Conservation (phyloP, 2,113 vertebrate genomes). For the Clupea harengus region DNA sequence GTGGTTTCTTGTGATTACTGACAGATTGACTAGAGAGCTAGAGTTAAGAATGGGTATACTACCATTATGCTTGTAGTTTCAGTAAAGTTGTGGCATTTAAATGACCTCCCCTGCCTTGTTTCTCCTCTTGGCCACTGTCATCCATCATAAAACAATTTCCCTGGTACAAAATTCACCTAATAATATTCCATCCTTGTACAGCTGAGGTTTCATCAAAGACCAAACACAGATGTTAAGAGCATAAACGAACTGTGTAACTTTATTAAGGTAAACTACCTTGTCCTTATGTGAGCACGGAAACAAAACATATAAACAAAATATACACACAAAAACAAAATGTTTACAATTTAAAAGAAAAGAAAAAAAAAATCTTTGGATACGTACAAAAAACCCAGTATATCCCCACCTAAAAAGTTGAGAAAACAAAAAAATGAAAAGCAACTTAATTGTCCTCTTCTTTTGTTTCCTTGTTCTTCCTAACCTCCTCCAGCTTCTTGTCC, state of each 20-base stretch:
- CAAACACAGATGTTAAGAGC: background rate
- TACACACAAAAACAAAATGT: constrained; percentile 48
- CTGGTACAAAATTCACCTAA: background rate
- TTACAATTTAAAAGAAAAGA: constrained; percentile 56
- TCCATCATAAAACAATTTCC: no score
- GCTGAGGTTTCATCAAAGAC: background rate
- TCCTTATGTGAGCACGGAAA: constrained; percentile 28
- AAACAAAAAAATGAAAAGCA: constrained; percentile 61
- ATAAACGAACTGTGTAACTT: constrained; percentile 55
- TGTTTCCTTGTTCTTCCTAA: constrained; percentile 90
- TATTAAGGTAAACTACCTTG: constrained; percentile 48
- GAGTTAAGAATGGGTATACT: no score
- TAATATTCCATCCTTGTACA: background rate
- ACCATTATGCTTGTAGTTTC: no score
- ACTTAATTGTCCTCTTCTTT: constrained; percentile 74
- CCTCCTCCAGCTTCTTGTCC: constrained; percentile 95
- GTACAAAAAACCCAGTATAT: constrained; percentile 73
- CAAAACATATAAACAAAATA: constrained; percentile 65
- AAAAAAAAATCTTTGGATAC: constrained; percentile 82
- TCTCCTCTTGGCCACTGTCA: no score
- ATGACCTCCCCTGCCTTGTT: no score
- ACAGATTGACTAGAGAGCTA: no score
- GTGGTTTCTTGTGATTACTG: no score
- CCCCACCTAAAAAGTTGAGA: constrained; percentile 57
- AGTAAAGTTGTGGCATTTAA: no score